Percentiles rank a stretch among this genome's conserved stretches.
These are phyloP conservation scores for Hypotaenidia okinawae DNA, from an alignment of 2,797 vertebrate species.

Conservation along the genomic window DNA sequence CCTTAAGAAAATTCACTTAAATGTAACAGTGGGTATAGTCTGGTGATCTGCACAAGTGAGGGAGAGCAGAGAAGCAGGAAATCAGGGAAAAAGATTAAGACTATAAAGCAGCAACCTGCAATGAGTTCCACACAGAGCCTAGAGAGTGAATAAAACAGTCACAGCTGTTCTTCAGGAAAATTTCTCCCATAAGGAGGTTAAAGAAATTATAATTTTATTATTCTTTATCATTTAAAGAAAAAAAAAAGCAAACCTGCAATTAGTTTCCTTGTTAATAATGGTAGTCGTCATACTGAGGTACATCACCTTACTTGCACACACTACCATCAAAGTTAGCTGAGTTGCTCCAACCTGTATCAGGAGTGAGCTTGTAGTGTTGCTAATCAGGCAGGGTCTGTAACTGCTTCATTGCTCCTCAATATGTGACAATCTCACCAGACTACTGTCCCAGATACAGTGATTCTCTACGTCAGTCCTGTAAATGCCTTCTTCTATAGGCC, in stretches of 20 bases:
- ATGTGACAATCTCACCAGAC: background rate
- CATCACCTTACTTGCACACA: background rate
- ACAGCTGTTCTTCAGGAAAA: background rate
- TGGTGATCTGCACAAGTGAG: slow-evolving; percentile 34
- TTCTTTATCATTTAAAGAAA: background rate
- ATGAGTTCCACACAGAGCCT: background rate
- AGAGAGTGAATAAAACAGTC: background rate
- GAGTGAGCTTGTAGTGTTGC: background rate
- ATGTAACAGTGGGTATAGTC: background rate
- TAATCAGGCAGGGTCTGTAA: background rate
- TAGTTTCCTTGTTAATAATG: background rate
- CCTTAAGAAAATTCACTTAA: slow-evolving; percentile 39
- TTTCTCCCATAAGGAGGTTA: background rate
- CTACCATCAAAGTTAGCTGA: background rate
- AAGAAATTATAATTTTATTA: background rate
- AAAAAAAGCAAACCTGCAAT: background rate
- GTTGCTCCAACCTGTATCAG: background rate
- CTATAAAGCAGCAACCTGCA: slow-evolving; percentile 21
- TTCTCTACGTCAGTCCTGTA: background rate
- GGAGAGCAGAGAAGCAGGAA: slow-evolving; percentile 34
- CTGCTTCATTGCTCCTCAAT: background rate
- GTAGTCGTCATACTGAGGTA: background rate
- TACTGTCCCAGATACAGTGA: background rate
- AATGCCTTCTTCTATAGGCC: background rate
- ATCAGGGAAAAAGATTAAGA: slow-evolving; percentile 11